Evolutionary conservation across 2,888 invertebrate genomes (phyloP).

Genomic region (Cantharis nigra): DNA sequence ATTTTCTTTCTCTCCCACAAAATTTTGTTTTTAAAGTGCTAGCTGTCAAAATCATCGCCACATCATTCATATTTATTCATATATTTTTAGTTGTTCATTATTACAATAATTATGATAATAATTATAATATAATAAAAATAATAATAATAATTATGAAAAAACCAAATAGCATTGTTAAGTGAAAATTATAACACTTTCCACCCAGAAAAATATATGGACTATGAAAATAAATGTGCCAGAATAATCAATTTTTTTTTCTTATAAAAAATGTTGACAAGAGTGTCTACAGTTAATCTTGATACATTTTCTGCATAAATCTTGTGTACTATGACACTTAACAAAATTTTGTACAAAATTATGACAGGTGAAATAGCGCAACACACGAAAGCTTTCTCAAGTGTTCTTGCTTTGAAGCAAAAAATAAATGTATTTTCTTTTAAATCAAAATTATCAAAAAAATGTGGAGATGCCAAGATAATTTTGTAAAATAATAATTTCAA

Average conservation of each 20-base stretch:
- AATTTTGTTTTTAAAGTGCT: too few relatives aligned
- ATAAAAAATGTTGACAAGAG: background rate
- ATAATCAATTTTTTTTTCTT: background rate
- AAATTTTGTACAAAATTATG: background rate
- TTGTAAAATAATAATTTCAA: background rate
- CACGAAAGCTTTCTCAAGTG: background rate
- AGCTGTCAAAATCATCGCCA: background rate
- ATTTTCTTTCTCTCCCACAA: too few relatives aligned
- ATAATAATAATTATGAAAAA: too few relatives aligned
- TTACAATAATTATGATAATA: too few relatives aligned
- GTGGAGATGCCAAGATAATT: background rate
- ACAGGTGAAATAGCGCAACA: background rate
- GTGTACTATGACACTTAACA: background rate
- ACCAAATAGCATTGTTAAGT: too few relatives aligned
- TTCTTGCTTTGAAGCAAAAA: background rate
- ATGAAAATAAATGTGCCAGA: background rate
- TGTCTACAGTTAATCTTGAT: background rate
- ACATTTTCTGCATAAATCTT: background rate
- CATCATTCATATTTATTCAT: background rate
- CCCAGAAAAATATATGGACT: background rate
- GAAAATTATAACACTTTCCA: background rate
- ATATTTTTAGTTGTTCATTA: background rate
- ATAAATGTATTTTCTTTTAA: background rate
- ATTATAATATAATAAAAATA: too few relatives aligned
- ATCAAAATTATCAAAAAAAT: background rate